Base-by-base conservation (phyloP, 2,797 vertebrate genomes). In the Trachops cirrhosus region DNA sequence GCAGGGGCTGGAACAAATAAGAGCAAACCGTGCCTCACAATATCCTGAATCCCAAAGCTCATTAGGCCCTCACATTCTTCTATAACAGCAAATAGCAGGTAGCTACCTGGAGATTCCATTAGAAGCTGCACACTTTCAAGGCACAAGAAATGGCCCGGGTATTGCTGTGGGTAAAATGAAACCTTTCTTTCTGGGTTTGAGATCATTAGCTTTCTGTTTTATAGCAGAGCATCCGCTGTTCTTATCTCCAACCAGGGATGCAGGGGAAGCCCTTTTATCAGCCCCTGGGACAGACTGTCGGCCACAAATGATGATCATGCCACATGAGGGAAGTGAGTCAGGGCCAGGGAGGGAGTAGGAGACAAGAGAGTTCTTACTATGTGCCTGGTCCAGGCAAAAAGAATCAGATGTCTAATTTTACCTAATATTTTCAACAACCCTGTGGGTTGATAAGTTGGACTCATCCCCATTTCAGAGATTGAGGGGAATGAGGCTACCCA, bases 141-240 rank as follows among this genome's bases (percentile, higher is more conserved):
- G 64, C 44, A 44, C 24, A 1, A 62, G 95, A 52, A 89, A 85
- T 67, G 80, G 75, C 34, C 48, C 68, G 46, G 32, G 14, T 71
- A 78, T 39, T 64, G 88, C 67, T 68, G 71, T 54, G 0, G 22
- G 91, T 67, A 91, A 96, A 90, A 87, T 24, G 64, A 97, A 96
- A 83, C n/a, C 64, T 54, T 77, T 83, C 32, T 62, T 70, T 97
- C 87, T 89, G 68, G 79, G 82, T 87, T 71, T 70, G 97, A 96
- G 83, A 82, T 90, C 79, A n/a, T 95, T 85, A 87, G 59, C 44
- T 85, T 73, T 91, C 77, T 82, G 71, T 68, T 95, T 84, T 46
- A 73, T 16, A 4, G 54, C 39, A 22, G 29, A 50, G 75, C 86
- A 71, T 93, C 87, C 91, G 75, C 44, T n/a, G 12, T 44, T 71